Percentiles rank a stretch among this genome's conserved stretches.
Evolutionary conservation across 2,797 vertebrate species (phyloP).

Genomic region (Enteromius unitaeniatus): DNA sequence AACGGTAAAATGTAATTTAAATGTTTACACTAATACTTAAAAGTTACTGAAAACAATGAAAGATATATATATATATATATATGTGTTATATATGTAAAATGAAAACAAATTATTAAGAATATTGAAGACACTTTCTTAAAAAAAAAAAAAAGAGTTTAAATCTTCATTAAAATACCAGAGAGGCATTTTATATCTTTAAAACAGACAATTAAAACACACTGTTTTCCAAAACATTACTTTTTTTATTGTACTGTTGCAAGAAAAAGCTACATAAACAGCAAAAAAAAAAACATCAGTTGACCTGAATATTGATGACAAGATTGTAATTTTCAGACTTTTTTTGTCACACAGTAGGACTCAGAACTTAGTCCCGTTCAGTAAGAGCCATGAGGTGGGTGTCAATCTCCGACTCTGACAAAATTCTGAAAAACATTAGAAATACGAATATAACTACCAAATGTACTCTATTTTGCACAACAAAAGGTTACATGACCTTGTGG

Average conservation of each 20-base stretch:
- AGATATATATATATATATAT: no score
- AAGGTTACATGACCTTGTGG: background rate
- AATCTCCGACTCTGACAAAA: constrained; percentile 88
- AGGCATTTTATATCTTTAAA: no score
- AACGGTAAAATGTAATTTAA: background rate
- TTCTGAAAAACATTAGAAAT: constrained; percentile 72
- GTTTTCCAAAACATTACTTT: constrained; percentile 66
- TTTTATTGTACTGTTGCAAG: constrained; percentile 72
- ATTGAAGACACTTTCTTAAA: background rate
- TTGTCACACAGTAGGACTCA: background rate
- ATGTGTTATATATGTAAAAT: background rate
- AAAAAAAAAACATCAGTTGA: constrained; percentile 64
- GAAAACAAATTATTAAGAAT: background rate
- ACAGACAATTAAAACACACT: no score
- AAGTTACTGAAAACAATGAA: no score
- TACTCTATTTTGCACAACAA: background rate
- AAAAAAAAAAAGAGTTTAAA: background rate
- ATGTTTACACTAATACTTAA: background rate
- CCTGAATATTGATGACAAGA: constrained; percentile 68
- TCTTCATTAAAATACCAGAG: background rate
- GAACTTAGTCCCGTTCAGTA: constrained; percentile 81
- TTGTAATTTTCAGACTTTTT: constrained; percentile 46
- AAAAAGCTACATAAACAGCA: constrained; percentile 68
- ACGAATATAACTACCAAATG: background rate
- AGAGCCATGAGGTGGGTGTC: constrained; percentile 85